Base-by-base conservation (phyloP, 2,797 vertebrate genomes). In the Sebastes cheni region DNA sequence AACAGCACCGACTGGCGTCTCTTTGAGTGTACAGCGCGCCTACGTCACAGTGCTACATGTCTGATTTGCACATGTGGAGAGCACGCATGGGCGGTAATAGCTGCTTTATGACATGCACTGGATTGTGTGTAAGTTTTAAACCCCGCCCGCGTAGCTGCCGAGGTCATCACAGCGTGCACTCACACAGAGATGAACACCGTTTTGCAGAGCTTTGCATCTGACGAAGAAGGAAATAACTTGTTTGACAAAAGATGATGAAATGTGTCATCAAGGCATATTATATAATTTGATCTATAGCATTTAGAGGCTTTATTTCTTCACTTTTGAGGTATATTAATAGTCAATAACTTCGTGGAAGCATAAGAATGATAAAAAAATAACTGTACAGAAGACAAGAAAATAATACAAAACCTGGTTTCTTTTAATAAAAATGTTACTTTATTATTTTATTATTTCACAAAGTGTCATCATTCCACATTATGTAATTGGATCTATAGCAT, bases 201-300 rank as follows among this genome's bases (percentile, higher is more conserved):
- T 80, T 92, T 87, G 52, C 87, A 68, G 10, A 0, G 32, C 23
- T 91, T 92, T 88, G 36, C 91, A 42, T 93, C 92, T 91, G 88
- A 77, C 74, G 7, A 56, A 70, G 55, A 56, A 70, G 23, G 42
- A 73, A 61, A 50, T 52, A 22, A 20, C 4, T 80, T 76, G 72
- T 79, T 87, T 72, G 75, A 14, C 7, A 32, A 76, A 54, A 64
- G 4, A 25, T 82, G 67, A 78, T 55, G 50, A 9, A 60, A 11
- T 8, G 2, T 77, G 54, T 70, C 50, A 79, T 59, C 8, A 52
- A 46, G 2, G n/a, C n/a, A 32, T 2, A 14, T 2, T 8, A 16
- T 23, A 20, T 12, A 50, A 50, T 75, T 0, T 68, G 13, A 65
- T 5, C 7, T 25, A 0, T 16, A 13, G 4, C 32, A 16, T 60